Conservation (phyloP, 2,888 invertebrate genomes). For the Cantharis lateralis region DNA sequence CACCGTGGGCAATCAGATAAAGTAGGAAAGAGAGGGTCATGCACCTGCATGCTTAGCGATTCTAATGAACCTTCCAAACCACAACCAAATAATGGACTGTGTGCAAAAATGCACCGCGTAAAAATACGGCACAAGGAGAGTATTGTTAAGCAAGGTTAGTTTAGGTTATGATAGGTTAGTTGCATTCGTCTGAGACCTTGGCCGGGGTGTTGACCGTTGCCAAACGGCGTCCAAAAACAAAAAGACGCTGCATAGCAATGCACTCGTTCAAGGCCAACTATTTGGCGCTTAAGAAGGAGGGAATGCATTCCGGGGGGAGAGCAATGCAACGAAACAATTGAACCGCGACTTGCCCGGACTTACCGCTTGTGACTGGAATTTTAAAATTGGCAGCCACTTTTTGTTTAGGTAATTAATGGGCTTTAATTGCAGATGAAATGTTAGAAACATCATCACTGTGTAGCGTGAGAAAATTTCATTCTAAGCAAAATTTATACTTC, state of each 20-base stretch:
- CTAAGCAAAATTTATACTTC: slow-evolving; percentile 19
- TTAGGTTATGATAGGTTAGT: slow-evolving; percentile 56
- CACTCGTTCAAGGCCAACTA: slow-evolving; percentile 58
- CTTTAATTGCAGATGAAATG: slow-evolving; percentile 53
- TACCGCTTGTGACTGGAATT: slow-evolving; percentile 56
- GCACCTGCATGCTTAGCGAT: slow-evolving; percentile 24
- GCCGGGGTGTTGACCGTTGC: slow-evolving; percentile 58
- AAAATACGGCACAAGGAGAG: slow-evolving; percentile 36
- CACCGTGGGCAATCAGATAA: slow-evolving; percentile 6
- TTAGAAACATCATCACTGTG: slow-evolving; percentile 46
- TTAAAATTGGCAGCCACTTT: slow-evolving; percentile 52
- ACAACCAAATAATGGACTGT: slow-evolving; percentile 19
- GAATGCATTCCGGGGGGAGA: slow-evolving; percentile 37
- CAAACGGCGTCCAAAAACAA: slow-evolving; percentile 57
- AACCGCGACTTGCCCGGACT: slow-evolving; percentile 56
- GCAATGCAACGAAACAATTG: slow-evolving; percentile 55
- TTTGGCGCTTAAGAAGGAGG: slow-evolving; percentile 51
- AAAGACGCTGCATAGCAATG: slow-evolving; percentile 57
- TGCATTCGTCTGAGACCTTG: slow-evolving; percentile 53
- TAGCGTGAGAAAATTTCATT: slow-evolving; percentile 42
- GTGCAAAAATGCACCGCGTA: slow-evolving; percentile 30
- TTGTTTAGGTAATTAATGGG: slow-evolving; percentile 55
- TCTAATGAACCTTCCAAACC: slow-evolving; percentile 21
- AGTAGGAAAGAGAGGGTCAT: slow-evolving; percentile 12
- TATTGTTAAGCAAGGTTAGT: slow-evolving; percentile 46